Percentiles rank a stretch among this genome's conserved stretches.
Conservation (phyloP, 2,113 vertebrate species). For the Spermophilus dauricus region DNA sequence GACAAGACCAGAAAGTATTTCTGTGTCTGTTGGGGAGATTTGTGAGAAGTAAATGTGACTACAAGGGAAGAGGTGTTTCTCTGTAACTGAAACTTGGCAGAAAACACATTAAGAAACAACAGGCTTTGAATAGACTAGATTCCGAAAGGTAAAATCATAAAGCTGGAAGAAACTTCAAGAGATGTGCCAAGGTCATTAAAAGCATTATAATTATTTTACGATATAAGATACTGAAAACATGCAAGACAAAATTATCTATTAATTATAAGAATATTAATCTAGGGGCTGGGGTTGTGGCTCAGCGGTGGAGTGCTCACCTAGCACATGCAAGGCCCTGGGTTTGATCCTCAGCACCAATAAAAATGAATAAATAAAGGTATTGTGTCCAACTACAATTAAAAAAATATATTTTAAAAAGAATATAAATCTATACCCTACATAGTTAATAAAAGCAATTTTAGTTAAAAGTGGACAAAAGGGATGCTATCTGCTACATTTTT, state of each 20-base stretch:
- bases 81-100: conserved; percentile 40
- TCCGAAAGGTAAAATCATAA: conserved; percentile 34
- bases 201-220: conserved; percentile 43
- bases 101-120: conserved; percentile 25
- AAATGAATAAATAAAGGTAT: too few relatives aligned
- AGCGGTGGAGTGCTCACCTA: too few relatives aligned
- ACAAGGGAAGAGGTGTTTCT: not conserved
- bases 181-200: conserved; percentile 5
- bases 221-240: conserved; percentile 34
- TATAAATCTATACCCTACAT: not conserved
- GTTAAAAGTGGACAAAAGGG: not conserved
- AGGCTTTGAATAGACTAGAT: conserved; percentile 21
- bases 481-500: not conserved
- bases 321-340: too few relatives aligned
- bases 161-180: conserved; percentile 34
- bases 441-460: not conserved
- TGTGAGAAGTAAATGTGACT: conserved; percentile 29
- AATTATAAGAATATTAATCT: conserved; percentile 34
- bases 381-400: too few relatives aligned
- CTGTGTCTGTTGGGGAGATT: not conserved
- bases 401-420: not conserved
- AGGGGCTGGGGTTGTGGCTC: not conserved
- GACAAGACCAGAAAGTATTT: not conserved
- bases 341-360: too few relatives aligned
- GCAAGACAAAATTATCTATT: conserved; percentile 22